A percentile compares a stretch with the other conserved stretches of the same genome.
Conservation (phyloP, 2,113 vertebrate species). For the Antechinus flavipes region DNA sequence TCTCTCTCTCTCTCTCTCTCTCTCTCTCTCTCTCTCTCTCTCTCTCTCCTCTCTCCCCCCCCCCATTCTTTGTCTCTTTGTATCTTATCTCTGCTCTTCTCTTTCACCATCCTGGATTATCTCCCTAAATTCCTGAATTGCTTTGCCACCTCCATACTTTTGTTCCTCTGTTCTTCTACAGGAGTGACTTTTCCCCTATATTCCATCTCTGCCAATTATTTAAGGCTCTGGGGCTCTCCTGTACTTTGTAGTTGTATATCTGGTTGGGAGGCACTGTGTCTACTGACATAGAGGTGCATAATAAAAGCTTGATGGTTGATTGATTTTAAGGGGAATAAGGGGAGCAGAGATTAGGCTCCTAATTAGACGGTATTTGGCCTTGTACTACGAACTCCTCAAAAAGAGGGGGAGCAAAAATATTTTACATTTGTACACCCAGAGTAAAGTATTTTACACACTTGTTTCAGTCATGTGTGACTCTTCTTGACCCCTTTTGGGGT, state of each 20-base stretch:
- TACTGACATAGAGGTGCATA: not conserved
- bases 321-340: not conserved
- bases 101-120: not conserved
- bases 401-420: not conserved
- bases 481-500: not conserved
- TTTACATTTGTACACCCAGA: not conserved
- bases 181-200: not conserved
- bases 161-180: not conserved
- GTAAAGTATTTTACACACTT: not conserved
- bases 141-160: not conserved
- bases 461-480: not conserved
- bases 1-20: not conserved
- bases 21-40: too few species aligned
- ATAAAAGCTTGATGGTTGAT: not conserved
- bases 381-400: not conserved
- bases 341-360: not conserved
- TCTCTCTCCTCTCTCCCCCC: too few species aligned
- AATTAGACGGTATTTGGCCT: not conserved
- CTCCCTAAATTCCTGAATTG: not conserved
- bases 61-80: not conserved
- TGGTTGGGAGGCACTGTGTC: not conserved
- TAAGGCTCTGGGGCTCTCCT: not conserved
- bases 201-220: not conserved
- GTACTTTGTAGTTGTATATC: not conserved
- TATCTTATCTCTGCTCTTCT: not conserved